Evolutionary conservation across 2,888 invertebrate species (phyloP).

Genomic region (Drosophila gaucha): DNA sequence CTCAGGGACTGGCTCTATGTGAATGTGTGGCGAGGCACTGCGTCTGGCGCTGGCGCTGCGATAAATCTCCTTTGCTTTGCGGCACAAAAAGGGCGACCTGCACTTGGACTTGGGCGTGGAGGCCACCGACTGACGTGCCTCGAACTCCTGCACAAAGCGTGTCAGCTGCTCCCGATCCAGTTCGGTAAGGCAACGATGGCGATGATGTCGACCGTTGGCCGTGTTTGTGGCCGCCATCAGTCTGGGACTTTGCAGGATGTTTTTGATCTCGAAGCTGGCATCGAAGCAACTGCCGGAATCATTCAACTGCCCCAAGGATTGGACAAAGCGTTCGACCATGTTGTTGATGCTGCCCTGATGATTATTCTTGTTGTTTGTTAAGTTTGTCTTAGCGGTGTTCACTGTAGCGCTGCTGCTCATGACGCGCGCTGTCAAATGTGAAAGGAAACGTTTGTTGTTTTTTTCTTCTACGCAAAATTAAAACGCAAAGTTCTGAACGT

Average conservation of each 20-base stretch:
- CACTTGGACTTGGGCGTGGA: slow-evolving; percentile 74
- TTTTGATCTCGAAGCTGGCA: slow-evolving; percentile 84
- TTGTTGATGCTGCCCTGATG: slow-evolving; percentile 43
- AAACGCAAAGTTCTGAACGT: slow-evolving; percentile 54
- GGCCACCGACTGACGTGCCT: slow-evolving; percentile 67
- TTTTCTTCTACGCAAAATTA: slow-evolving; percentile 44
- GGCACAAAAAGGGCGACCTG: slow-evolving; percentile 68
- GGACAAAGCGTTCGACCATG: slow-evolving; percentile 84
- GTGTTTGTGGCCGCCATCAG: slow-evolving; percentile 17
- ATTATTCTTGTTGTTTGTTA: slow-evolving; percentile 19
- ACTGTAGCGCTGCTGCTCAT: slow-evolving; percentile 52
- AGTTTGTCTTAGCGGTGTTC: slow-evolving; percentile 14
- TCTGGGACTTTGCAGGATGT: slow-evolving; percentile 74
- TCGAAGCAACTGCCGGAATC: slow-evolving; percentile 84
- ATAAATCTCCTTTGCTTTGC: slow-evolving; percentile 73
- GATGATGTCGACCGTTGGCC: slow-evolving; percentile 32
- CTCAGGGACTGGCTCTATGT: slow-evolving; percentile 38
- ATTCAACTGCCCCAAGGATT: slow-evolving; percentile 82
- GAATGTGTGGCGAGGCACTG: slow-evolving; percentile 61
- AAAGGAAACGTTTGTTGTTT: slow-evolving; percentile 14
- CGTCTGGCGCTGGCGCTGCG: slow-evolving; percentile 68
- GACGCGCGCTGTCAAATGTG: slow-evolving; percentile 41
- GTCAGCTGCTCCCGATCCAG: slow-evolving; percentile 81
- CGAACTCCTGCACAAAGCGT: slow-evolving; percentile 81
- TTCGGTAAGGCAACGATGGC: slow-evolving; percentile 82